phyloP scores from a whole-genome alignment of 2,888 invertebrate genomes.

The Reticulitermes lucifugus region DNA sequence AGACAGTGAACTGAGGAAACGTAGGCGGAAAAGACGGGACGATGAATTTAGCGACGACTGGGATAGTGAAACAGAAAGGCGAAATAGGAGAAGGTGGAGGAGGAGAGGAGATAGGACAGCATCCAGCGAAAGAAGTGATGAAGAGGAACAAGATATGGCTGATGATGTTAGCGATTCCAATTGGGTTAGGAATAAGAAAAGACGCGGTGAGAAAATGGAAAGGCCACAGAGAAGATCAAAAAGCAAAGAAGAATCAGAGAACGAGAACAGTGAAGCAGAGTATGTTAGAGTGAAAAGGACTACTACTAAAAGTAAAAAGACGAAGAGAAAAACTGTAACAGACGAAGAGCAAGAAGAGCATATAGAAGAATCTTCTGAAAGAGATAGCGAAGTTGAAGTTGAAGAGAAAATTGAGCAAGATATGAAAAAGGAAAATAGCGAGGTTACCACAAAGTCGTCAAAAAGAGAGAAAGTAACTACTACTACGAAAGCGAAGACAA shows the following conservation, averaged over 20 bases:
- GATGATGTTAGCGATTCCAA: constrained; percentile 5
- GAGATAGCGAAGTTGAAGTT: constrained; percentile 20
- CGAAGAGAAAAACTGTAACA: constrained; percentile 30
- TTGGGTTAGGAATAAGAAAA: constrained; percentile 19
- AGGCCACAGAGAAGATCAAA: constrained; percentile 39
- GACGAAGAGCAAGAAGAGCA: constrained; percentile 42
- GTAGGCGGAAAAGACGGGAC: constrained; percentile 53
- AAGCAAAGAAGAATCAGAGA: constrained; percentile 27
- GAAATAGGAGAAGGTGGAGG: not conserved
- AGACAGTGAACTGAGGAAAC: constrained; percentile 16
- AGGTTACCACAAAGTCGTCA: not conserved
- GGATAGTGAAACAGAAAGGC: constrained; percentile 52
- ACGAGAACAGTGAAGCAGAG: constrained; percentile 38
- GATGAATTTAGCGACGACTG: constrained; percentile 52
- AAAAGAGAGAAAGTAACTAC: not conserved
- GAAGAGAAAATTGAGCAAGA: constrained; percentile 10
- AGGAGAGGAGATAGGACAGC: not conserved
- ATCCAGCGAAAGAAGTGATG: constrained; percentile 33
- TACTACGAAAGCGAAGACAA: not conserved
- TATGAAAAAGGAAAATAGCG: not conserved
- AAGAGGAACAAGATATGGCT: constrained; percentile 13
- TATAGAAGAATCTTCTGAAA: constrained; percentile 32
- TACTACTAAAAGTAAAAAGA: constrained; percentile 43
- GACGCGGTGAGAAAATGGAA: constrained; percentile 35
- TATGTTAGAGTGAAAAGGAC: constrained; percentile 40